Evolutionary conservation across 2,797 vertebrate species (phyloP).

Genomic region (Nannoperca obscura): DNA sequence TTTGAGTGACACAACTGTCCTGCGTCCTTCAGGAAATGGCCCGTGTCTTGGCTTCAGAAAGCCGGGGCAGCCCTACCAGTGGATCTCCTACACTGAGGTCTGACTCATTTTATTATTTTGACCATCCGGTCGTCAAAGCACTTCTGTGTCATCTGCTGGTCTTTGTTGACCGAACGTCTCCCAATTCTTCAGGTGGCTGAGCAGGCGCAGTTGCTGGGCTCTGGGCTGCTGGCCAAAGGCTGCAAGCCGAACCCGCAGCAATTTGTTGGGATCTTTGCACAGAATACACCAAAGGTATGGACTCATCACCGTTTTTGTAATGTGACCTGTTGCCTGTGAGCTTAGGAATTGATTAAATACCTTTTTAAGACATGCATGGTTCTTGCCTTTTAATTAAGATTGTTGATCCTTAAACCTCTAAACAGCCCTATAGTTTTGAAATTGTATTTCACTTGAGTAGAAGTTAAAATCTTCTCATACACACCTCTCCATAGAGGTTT

Average conservation of each 20-base stretch:
- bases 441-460: background rate
- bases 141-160: background rate
- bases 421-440: background rate
- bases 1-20: background rate
- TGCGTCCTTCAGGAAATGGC: conserved; percentile 72
- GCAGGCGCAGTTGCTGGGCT: conserved; percentile 84
- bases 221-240: conserved; percentile 85
- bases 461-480: background rate
- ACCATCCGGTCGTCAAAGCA: background rate
- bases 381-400: background rate
- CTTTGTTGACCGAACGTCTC: conserved; percentile 36
- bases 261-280: conserved; percentile 86
- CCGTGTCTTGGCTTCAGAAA: conserved; percentile 86
- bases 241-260: conserved; percentile 83
- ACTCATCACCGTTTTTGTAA: background rate
- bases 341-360: background rate
- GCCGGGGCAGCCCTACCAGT: conserved; percentile 85
- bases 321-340: background rate
- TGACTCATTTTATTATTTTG: conserved; percentile 16
- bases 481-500: background rate
- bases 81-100: conserved; percentile 88
- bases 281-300: conserved; percentile 87
- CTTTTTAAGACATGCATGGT: background rate
- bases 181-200: conserved; percentile 80
- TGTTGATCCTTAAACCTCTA: background rate